Evolutionary conservation across 2,113 vertebrate species (phyloP), one percentile per base, ranked within the genome.

Genomic region (Spermophilus dauricus): DNA sequence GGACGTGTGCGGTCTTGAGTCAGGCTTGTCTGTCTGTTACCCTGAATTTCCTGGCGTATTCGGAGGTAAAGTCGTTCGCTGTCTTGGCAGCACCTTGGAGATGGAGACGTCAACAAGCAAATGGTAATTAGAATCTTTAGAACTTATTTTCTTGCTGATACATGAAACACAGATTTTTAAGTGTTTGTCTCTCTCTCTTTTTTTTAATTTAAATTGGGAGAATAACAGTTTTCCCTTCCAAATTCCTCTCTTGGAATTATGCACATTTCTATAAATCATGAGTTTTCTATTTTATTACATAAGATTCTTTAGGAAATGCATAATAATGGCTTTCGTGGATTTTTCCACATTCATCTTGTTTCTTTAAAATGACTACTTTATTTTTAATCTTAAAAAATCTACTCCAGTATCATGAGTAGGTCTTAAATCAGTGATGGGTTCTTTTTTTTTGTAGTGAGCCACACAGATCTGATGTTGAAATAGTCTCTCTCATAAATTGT

Each of bases 201-300:
- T 94, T 89, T 89, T 86, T 20, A 22, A 53, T 70, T 81, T 89
- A 84, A 91, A 65, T 81, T 42, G 81, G 51, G 96, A 69, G 37
- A 45, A n/a, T 24, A 20, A 48, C 32, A 63, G 2, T 58, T 65
- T 88, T 83, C 56, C 81, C 80, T 80, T 42, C 73, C 14, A 1
- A n/a, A n/a, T 42, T 53, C 26, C 26, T 86, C 90, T 96, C 61
- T 89, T 1, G 17, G 69, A 61, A 56, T 80, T 96, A 75, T 2
- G 58, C 92, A 24, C 83, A 48, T 77, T 76, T 84, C 77, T 89
- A 48, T 28, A 58, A 81, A 48, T 67, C 39, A n/a, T 42, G 67
- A 84, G 39, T 90, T 96, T 94, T 93, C 88, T 65, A 77, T 89
- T 96, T 82, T 88, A 69, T 77, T 88, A 76, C 75, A 17, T 89